A percentile compares a stretch with the other conserved stretches of the same genome.
Conservation (phyloP, 2,888 invertebrate genomes). For the Corbicula japonica region DNA sequence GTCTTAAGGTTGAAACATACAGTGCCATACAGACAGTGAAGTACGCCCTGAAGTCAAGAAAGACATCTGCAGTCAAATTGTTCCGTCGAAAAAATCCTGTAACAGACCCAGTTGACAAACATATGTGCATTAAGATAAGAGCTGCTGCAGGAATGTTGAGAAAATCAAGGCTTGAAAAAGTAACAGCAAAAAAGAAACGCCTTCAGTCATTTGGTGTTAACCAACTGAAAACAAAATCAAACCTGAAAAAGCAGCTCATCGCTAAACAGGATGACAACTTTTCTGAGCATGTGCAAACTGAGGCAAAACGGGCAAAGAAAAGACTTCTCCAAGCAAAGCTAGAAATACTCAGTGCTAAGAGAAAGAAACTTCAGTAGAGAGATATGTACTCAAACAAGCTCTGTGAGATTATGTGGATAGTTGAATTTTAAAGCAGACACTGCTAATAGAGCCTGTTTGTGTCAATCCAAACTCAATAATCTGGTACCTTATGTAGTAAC, state of each 20-base stretch:
- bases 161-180: slow-evolving; percentile 2
- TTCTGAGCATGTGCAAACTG: neutral
- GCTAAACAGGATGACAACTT: neutral
- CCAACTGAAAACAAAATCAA: neutral
- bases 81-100: neutral
- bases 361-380: too few species aligned
- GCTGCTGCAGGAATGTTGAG: slow-evolving; percentile 16
- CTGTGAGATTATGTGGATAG: too few species aligned
- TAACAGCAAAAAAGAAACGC: too few species aligned
- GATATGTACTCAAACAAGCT: too few species aligned
- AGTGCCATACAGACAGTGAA: too few species aligned
- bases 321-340: neutral
- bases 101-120: neutral
- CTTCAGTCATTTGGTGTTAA: too few species aligned
- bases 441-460: too few species aligned
- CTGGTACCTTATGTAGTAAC: too few species aligned
- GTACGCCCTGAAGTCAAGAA: neutral
- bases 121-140: slow-evolving; percentile 15
- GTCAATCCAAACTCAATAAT: too few species aligned
- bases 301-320: neutral
- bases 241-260: neutral
- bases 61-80: neutral
- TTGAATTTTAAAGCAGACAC: too few species aligned
- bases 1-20: slow-evolving; percentile 1
- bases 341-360: neutral